phyloP scores from a whole-genome alignment of 2,888 invertebrate species.

The Malthinus flaveolus region DNA sequence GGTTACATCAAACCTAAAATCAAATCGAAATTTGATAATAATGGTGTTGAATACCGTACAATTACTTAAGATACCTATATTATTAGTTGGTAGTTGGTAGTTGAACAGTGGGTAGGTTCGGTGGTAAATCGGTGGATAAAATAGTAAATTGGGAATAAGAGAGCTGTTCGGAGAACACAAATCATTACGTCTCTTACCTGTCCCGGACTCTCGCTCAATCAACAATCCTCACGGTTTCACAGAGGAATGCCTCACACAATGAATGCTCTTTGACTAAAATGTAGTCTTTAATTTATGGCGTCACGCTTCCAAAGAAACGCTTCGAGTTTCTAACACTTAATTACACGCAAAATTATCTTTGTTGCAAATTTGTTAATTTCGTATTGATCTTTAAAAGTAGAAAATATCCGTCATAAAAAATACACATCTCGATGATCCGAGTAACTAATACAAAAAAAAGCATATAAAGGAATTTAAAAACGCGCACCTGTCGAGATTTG shows the following conservation, averaged over 20 bases:
- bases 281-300: conserved; percentile 47
- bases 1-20: neutral
- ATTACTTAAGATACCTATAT: conserved; percentile 17
- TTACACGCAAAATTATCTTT: conserved; percentile 54
- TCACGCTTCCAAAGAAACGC: conserved; percentile 50
- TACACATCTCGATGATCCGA: conserved; percentile 8
- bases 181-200: conserved; percentile 37
- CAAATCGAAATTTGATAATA: conserved; percentile 15
- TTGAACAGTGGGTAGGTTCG: conserved; percentile 14
- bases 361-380: conserved; percentile 47
- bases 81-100: conserved; percentile 29
- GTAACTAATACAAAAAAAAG: conserved; percentile 7
- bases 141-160: conserved; percentile 17
- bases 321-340: conserved; percentile 51
- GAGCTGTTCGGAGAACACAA: conserved; percentile 23
- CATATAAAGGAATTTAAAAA: conserved; percentile 12
- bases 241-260: conserved; percentile 36
- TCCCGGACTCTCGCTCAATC: conserved; percentile 39
- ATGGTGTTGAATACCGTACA: conserved; percentile 10
- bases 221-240: conserved; percentile 27
- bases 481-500: conserved; percentile 23
- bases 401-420: neutral
- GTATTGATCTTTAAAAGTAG: conserved; percentile 33
- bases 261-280: conserved; percentile 38
- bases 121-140: conserved; percentile 15